Conservation (phyloP, 2,113 vertebrate genomes). For the Talpa occidentalis region DNA sequence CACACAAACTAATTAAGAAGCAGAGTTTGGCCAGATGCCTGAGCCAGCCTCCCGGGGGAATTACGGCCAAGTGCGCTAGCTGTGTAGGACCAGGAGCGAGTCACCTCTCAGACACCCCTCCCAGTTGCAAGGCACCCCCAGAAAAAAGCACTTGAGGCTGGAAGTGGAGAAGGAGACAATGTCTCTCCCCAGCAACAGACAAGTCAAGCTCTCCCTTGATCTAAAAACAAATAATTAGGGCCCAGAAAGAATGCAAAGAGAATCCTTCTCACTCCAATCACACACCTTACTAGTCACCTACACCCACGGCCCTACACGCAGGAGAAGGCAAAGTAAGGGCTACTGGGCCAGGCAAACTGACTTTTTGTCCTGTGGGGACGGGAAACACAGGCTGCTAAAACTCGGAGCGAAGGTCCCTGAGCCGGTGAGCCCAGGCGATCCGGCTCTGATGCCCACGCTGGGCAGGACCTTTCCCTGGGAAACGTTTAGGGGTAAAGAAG, state of each 20-base stretch:
- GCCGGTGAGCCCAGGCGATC: not conserved
- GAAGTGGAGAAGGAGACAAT: not conserved
- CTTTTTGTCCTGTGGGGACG: not conserved
- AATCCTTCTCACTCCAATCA: conserved; percentile 74
- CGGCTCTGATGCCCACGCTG: not conserved
- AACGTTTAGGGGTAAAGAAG: not conserved
- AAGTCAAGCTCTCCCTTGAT: not conserved
- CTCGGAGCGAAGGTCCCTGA: not conserved
- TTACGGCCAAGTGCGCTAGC: conserved; percentile 52
- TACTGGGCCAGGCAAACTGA: not conserved
- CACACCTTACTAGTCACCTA: conserved; percentile 81
- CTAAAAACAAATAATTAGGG: conserved; percentile 70
- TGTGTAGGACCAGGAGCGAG: not conserved
- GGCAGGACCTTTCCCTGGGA: not conserved
- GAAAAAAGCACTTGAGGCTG: not conserved
- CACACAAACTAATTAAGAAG: conserved; percentile 80
- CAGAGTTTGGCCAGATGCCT: conserved; percentile 77
- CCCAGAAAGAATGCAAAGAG: conserved; percentile 58
- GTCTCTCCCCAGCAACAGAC: not conserved
- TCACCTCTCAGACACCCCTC: not conserved
- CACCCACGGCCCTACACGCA: conserved; percentile 73
- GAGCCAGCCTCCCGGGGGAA: conserved; percentile 59
- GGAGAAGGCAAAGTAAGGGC: conserved; percentile 1
- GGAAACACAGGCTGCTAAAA: not conserved
- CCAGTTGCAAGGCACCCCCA: not conserved